Base-by-base conservation (phyloP, 2,888 invertebrate genomes). In the Nymphalis urticae region DNA sequence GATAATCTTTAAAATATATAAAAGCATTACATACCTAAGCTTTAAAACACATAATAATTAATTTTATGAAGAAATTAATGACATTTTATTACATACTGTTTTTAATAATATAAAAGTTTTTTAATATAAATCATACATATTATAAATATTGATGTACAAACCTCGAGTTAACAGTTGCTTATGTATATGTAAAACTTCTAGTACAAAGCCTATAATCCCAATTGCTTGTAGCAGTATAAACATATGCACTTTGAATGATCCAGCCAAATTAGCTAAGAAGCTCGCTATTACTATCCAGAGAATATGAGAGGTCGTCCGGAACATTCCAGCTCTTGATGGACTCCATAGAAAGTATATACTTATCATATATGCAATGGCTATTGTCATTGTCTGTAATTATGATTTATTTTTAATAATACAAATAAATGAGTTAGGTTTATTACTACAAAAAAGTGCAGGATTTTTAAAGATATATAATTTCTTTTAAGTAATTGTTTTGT, bases 231-330 rank as follows among this genome's bases (percentile, higher is more conserved):
- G 88, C 0, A 94, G 74, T 21, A 96, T 89, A 84, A 97, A 96
- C 21, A 95, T 94, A 60, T 96, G 94, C n/a, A 97, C 95, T 85
- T 97, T 95, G 53, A 96, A 94, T 1, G 95, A 93, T 1, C 97
- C 97, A 2, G 96, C 94, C 50, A 96, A 93, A 76, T 96, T 95
- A 59, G 97, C 95, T 16, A 96, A 78, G 81, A 95, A 97, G 75
- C 97, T 94, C 24, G 96, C 95, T 48, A 97, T 86, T 6, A 96
- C 90, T 17, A 97, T 87, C 98, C 98, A 98, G 27, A 96, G 85
- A 1, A 94, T 86, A 74, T 95, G 95, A 0, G 97, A 95, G 13
- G 95, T 94, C 62, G 95, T 93, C 53, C 95, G 94, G 80, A 97
- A 96, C 66, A 93, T 88, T 8, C 88, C 87, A 21, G 95, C 94